phyloP scores from a whole-genome alignment of 1,140 invertebrate genomes.

The Nebria ingens region DNA sequence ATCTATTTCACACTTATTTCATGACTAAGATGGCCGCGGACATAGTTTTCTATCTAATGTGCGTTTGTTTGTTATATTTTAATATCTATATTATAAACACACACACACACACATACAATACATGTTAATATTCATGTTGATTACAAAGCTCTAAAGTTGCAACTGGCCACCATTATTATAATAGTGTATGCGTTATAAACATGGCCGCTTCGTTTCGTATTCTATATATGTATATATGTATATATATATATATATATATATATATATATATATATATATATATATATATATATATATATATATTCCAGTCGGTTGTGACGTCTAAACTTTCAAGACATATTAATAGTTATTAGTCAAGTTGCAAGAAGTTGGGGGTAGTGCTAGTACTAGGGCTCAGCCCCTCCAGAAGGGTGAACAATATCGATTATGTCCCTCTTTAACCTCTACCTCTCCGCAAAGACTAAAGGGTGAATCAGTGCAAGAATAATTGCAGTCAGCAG shows the following conservation, averaged over 20 bases:
- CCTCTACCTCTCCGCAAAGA: background rate
- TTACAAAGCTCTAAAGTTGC: background rate
- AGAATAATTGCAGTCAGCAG: background rate
- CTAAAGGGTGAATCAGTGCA: background rate
- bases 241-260: no score
- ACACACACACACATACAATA: background rate
- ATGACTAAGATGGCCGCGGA: no score
- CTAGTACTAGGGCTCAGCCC: background rate
- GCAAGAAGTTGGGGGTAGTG: background rate
- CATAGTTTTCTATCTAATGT: no score
- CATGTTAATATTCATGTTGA: background rate
- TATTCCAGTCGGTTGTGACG: background rate
- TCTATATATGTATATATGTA: no score
- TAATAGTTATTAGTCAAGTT: constrained; percentile 9
- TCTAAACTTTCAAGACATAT: constrained; percentile 9
- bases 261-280: no score
- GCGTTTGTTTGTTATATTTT: no score
- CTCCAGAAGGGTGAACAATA: no score
- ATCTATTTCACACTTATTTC: no score
- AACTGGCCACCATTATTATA: constrained; percentile 6
- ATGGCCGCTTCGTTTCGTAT: no score
- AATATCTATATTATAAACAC: background rate
- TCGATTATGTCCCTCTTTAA: no score
- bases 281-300: no score
- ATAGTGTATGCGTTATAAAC: background rate